phyloP scores from a whole-genome alignment of 2,888 invertebrate species.

The Drosophila yooni region DNA sequence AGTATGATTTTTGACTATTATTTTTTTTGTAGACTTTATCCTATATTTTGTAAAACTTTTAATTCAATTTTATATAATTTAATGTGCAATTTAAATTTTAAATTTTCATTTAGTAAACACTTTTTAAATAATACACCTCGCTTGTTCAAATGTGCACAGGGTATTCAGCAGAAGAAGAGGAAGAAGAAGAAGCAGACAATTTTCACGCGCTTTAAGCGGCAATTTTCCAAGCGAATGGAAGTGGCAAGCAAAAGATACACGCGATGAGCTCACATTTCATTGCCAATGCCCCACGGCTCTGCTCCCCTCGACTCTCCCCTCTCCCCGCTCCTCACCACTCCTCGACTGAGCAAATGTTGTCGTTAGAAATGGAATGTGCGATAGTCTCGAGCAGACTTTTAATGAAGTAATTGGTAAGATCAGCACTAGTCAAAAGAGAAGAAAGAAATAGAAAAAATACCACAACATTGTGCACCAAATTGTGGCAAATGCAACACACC shows the following conservation, averaged over 20 bases:
- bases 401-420: conserved; percentile 76
- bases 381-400: conserved; percentile 47
- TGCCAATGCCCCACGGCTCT: conserved; percentile 55
- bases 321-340: accelerated
- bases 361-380: conserved; percentile 30
- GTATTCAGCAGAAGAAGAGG: conserved; percentile 3
- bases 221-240: conserved; percentile 73
- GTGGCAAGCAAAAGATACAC: conserved; percentile 54
- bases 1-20: too few relatives aligned
- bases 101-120: background rate
- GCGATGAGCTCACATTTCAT: conserved; percentile 78
- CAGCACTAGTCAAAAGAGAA: conserved; percentile 45
- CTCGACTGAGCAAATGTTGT: conserved; percentile 28
- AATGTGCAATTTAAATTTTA: too few relatives aligned
- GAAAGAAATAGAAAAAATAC: conserved; percentile 12
- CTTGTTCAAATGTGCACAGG: background rate
- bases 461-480: conserved; percentile 14
- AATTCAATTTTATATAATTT: too few relatives aligned
- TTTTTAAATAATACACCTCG: background rate
- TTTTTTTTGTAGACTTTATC: too few relatives aligned
- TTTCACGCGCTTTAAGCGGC: conserved; percentile 68
- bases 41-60: too few relatives aligned
- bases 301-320: background rate
- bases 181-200: conserved; percentile 22
- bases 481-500: background rate